Conservation (phyloP, 2,113 vertebrate genomes). For the Notarius lentiginosus region DNA sequence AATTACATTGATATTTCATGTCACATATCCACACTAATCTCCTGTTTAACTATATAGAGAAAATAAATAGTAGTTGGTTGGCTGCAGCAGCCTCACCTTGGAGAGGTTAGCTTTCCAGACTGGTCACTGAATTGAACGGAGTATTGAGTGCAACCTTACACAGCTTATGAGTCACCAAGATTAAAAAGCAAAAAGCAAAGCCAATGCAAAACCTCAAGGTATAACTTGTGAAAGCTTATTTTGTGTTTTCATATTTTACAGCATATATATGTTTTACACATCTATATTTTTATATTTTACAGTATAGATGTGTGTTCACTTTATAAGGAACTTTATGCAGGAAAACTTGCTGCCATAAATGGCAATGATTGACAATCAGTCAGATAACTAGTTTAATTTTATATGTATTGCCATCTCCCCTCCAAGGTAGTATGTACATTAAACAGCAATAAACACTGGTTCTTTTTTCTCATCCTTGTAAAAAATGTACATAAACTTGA, state of each 20-base stretch:
- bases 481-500: not conserved
- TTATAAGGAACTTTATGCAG: not conserved
- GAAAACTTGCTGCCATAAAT: not conserved
- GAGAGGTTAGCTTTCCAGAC: not conserved
- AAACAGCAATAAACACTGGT: not conserved
- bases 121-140: not conserved
- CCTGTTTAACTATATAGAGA: not conserved
- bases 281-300: not conserved
- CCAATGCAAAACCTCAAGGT: not conserved
- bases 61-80: not conserved
- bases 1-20: not conserved
- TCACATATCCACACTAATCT: not conserved
- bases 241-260: not conserved
- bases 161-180: not conserved
- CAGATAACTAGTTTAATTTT: not conserved
- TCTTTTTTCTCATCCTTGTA: not conserved
- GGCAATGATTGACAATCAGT: not conserved
- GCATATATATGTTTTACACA: too few species aligned
- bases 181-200: not conserved
- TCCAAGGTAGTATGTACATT: not conserved
- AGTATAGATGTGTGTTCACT: not conserved
- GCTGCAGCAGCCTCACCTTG: not conserved
- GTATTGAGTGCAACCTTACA: not conserved
- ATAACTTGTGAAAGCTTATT: not conserved
- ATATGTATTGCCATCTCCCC: not conserved